Conservation (phyloP, 2,113 vertebrate genomes). For the Solea solea region DNA sequence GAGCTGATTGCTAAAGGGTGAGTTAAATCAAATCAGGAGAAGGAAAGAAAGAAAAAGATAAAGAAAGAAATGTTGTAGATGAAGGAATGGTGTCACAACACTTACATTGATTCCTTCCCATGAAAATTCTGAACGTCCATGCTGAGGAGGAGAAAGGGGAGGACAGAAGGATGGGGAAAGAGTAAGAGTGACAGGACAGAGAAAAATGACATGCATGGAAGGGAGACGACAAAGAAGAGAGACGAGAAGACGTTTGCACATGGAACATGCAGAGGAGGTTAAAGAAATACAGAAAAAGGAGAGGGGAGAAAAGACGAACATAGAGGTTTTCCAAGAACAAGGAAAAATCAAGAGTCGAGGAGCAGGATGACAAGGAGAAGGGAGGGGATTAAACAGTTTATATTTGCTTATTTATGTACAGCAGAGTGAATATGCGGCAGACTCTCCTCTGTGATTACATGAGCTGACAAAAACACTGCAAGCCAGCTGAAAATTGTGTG, state of each 20-base stretch:
- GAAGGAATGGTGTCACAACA: constrained; percentile 82
- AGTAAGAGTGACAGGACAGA: constrained; percentile 66
- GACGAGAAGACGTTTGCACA: constrained; percentile 23
- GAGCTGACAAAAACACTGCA: constrained; percentile 53
- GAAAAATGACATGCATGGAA: constrained; percentile 52
- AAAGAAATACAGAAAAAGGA: constrained; percentile 43
- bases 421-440: constrained; percentile 55
- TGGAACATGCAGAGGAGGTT: constrained; percentile 56
- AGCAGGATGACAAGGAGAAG: constrained; percentile 64
- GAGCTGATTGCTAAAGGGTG: constrained; percentile 56
- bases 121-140: constrained; percentile 98
- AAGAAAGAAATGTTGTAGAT: constrained; percentile 51
- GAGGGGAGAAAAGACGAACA: constrained; percentile 43
- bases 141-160: constrained; percentile 86
- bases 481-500: constrained; percentile 24
- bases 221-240: constrained; percentile 27
- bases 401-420: constrained; percentile 64
- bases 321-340: constrained; percentile 65
- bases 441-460: constrained; percentile 50
- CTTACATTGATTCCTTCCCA: constrained; percentile 99
- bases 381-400: constrained; percentile 72
- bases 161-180: constrained; percentile 71
- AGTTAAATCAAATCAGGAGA: constrained; percentile 59
- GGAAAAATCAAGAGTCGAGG: constrained; percentile 48
- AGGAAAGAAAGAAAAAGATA: constrained; percentile 23